Evolutionary conservation across 2,113 vertebrate species (phyloP), one percentile per base, ranked within the genome.

Genomic region (Mesitornis unicolor): DNA sequence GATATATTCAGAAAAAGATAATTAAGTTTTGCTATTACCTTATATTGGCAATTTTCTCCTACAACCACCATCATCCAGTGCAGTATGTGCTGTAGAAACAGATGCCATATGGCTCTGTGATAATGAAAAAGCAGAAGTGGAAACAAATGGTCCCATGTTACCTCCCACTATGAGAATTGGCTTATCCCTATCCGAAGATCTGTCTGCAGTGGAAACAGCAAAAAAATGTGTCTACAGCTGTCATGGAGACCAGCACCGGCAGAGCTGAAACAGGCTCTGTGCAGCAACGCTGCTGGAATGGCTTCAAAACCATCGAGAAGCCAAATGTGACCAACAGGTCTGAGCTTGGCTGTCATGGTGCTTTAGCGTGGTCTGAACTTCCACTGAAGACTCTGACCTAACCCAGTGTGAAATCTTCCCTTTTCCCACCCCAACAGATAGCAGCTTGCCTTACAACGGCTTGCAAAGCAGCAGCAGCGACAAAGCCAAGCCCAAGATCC

Each of bases 121-220:
- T 54, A 70, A 89, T 50, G 70, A 50, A 42, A 45, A 80, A 69
- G 75, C 3, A 53, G 42, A 86, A 65, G 56, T 70, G 87, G 90
- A 90, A 96, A 94, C 70, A 73, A 93, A 88, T 51, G 92, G 93
- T 85, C 91, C 93, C 59, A 2, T 51, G 82, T 24, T n/a, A 15
- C 84, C 82, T 95, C 88, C 90, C 79, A 70, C 75, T 28, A 47
- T 0, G 7, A 65, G 82, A 91, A n/a, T 0, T 22, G 73, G 38
- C 47, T 93, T 57, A 29, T 71, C 20, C 4, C 33, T 75, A 42
- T 24, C 80, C 13, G 26, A 63, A 67, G 67, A 63, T 42, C 68
- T 64, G 28, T 61, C 10, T 68, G 86, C 83, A 56, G 61, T n/a
- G 84, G 61, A 25, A 73, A 79, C 6, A 79, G 50, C 69, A 70